These are phyloP conservation scores for Synergus gifuensis DNA, from an alignment of 2,888 invertebrate genomes.

Conservation along the genomic window DNA sequence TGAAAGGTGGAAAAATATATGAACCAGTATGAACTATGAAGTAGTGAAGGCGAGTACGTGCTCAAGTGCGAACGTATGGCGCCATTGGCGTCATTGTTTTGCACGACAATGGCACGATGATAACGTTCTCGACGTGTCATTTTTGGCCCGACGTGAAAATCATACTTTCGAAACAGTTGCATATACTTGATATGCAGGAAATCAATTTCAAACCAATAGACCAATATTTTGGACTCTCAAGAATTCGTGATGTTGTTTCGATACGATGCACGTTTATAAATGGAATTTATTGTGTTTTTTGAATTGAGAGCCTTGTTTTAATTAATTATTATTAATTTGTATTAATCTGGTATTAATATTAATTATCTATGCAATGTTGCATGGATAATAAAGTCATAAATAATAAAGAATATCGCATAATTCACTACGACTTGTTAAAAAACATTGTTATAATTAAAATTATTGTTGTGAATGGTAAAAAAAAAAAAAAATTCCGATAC, in stretches of 20 bases:
- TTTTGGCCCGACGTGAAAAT: background rate
- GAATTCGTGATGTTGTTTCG: background rate
- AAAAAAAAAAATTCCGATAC: slow-evolving; percentile 79
- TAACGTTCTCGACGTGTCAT: background rate
- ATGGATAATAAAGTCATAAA: too few species aligned
- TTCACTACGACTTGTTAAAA: too few species aligned
- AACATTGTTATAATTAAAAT: background rate
- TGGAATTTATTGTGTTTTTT: background rate
- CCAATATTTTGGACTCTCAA: background rate
- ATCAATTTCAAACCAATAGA: background rate
- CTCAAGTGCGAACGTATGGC: background rate
- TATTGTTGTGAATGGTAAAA: background rate
- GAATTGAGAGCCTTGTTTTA: too few species aligned
- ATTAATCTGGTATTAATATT: too few species aligned
- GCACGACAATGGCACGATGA: background rate
- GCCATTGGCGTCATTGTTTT: background rate
- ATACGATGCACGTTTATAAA: background rate
- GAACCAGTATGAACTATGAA: too few species aligned
- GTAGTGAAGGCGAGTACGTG: background rate
- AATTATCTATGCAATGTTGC: too few species aligned
- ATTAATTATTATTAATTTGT: too few species aligned
- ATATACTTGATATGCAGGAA: background rate
- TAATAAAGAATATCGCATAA: too few species aligned
- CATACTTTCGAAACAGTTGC: too few species aligned
- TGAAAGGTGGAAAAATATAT: background rate